A percentile compares a stretch with the other conserved stretches of the same genome.
Evolutionary conservation across 2,888 invertebrate species (phyloP).

Genomic region (Arctia plantaginis): DNA sequence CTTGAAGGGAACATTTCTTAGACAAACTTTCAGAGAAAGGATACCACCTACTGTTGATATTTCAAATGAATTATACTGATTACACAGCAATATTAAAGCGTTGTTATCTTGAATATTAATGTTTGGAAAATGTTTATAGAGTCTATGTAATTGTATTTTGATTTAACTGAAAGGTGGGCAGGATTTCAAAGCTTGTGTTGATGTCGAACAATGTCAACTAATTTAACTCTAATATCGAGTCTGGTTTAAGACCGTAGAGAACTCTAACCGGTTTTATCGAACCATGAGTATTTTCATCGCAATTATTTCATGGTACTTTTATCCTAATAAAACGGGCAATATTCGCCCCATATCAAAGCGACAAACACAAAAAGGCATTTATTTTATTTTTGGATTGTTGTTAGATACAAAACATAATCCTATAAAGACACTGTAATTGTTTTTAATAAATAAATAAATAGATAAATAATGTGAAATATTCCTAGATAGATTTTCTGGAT

Average conservation of each 20-base stretch:
- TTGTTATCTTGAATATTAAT: slow-evolving; percentile 45
- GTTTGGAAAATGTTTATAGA: slow-evolving; percentile 33
- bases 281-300: too few relatives aligned
- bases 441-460: too few relatives aligned
- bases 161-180: neutral
- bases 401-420: too few relatives aligned
- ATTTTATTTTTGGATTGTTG: too few relatives aligned
- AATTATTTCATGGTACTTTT: too few relatives aligned
- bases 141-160: neutral
- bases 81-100: slow-evolving; percentile 51
- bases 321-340: too few relatives aligned
- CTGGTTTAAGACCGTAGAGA: neutral
- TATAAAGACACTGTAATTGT: too few relatives aligned
- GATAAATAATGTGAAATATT: too few relatives aligned
- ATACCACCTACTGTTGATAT: slow-evolving; percentile 60
- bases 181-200: neutral
- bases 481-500: too few relatives aligned
- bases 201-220: neutral
- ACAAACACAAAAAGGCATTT: too few relatives aligned
- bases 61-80: slow-evolving; percentile 59
- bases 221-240: neutral
- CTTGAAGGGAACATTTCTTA: slow-evolving; percentile 60
- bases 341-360: too few relatives aligned
- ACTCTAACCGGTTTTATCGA: neutral
- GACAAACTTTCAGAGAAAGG: slow-evolving; percentile 60